Evolutionary conservation across 2,797 vertebrate species (phyloP), one percentile per base, ranked within the genome.

Genomic region (Neolamprologus multifasciatus): DNA sequence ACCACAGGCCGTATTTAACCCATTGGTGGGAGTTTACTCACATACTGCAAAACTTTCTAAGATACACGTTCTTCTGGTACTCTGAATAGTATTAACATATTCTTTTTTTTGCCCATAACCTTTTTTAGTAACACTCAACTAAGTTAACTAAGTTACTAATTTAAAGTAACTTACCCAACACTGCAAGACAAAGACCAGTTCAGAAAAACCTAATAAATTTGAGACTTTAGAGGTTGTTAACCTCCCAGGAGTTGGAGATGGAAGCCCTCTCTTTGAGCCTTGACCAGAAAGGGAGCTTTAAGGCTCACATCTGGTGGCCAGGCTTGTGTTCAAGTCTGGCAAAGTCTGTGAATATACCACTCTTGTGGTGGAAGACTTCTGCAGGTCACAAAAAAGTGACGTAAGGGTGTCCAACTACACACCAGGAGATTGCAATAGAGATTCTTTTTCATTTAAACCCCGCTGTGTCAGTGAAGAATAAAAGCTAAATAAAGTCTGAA

Each of bases 181-280:
- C 1, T 55, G 52, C 17, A n/a, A 64, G 7, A 64, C 19, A 64
- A 64, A 64, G 4, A 64, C 17, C 7, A 12, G 33, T 64, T 64
- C 3, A 64, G 33, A 38, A 38, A 64, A 64, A n/a, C 19, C 33
- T 38, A 64, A 36, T 13, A n/a, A 21, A 38, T 12, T 0, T 2
- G 33, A 38, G 62, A 64, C 36, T 38, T 64, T 38, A 0, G 33
- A 38, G 11, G 10, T 21, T 0, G 7, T 38, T 64, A 64, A 5
- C 59, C 4, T 64, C 33, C 19, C 11, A 38, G 62, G 19, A 67
- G 11, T 13, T n/a, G 33, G 1, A 38, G 7, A 38, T 36, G 7
- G 19, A n/a, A n/a, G 33, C 11, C 62, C 3, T 67, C 33, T 67
- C 62, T 3, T 21, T n/a, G 62, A 8, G 62, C 2, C 33, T 21